phyloP scores from a whole-genome alignment of 2,888 invertebrate genomes.

The Dromius quadrimaculatus region DNA sequence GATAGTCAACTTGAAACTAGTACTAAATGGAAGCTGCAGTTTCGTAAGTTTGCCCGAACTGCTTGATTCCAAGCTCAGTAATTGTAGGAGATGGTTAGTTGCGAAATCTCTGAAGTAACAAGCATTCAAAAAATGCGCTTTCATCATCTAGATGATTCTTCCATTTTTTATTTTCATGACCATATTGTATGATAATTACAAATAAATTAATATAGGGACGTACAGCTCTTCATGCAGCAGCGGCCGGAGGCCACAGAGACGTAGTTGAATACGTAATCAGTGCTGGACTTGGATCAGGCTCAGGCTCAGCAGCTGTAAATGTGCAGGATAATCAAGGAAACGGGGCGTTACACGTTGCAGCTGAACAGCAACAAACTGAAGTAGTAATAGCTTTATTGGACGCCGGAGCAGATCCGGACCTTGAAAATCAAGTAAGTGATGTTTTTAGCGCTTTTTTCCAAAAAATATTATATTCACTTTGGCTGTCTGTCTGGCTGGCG shows the following conservation, averaged over 20 bases:
- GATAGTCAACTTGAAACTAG: too few relatives aligned
- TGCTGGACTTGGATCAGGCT: slow-evolving; percentile 71
- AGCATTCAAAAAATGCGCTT: too few relatives aligned
- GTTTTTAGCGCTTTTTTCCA: too few relatives aligned
- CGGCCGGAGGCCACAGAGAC: slow-evolving; percentile 59
- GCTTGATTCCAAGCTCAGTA: too few relatives aligned
- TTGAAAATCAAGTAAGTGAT: slow-evolving; percentile 68
- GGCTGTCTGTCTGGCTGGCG: too few relatives aligned
- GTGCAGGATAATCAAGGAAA: slow-evolving; percentile 74
- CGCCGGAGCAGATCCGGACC: slow-evolving; percentile 74
- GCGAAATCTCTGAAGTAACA: too few relatives aligned
- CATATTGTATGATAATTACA: background rate
- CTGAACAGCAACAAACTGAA: slow-evolving; percentile 80
- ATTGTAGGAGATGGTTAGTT: too few relatives aligned
- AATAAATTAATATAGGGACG: slow-evolving; percentile 9
- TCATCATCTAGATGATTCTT: too few relatives aligned
- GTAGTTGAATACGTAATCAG: slow-evolving; percentile 63
- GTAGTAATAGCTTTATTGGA: slow-evolving; percentile 79
- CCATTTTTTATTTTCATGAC: too few relatives aligned
- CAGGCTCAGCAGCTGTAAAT: slow-evolving; percentile 60
- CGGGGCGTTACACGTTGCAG: slow-evolving; percentile 82
- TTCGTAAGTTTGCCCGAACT: too few relatives aligned
- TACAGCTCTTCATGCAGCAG: slow-evolving; percentile 65
- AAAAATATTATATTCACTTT: too few relatives aligned
- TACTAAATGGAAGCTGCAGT: too few relatives aligned